Base-by-base conservation (phyloP, 2,113 vertebrate genomes). In the Grammatotria lemairii region DNA sequence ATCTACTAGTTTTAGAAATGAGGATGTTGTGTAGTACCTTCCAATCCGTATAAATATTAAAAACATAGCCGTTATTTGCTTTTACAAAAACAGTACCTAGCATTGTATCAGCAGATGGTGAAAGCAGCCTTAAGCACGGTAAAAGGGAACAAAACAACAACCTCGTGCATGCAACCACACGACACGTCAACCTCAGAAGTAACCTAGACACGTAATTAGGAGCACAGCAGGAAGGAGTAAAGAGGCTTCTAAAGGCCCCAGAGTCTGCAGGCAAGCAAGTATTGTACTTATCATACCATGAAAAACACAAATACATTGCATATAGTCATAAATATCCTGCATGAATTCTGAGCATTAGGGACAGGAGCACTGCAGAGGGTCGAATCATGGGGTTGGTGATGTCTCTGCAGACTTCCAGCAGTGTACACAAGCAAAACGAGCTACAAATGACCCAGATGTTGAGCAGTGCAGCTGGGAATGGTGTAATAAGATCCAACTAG, bases 361-460 rank as follows among this genome's bases (percentile, higher is more conserved):
- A 86, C 54, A 2, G 85, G 40, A 85, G 45, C 73, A 31, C 45
- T 13, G 10, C 3, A 51, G 26, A 51, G 73, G 26, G 73, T 19
- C 4, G 0, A 33, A n/a, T 91, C 86, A 84, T 78, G 83, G 57
- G 87, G 23, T 54, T 68, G 53, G 21, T 17, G 4, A 28, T 60
- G 63, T 82, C 21, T 54, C 38, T 58, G 38, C 26, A 75, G 81
- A 78, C 23, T 49, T 49, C 58, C 49, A 42, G 54, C 75, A 47
- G 81, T 12, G 53, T 28, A 53, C 11, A 70, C 57, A 28, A 54
- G 80, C 31, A 75, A 58, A 80, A 35, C 21, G 33, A 68, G 21
- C 79, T n/a, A 81, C 79, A 78, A 75, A 81, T 87, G 84, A 86
- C 85, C 86, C 89, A 92, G 91, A 89, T 89, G 87, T 89, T 81